These are phyloP conservation scores for Phrynosoma platyrhinos DNA, from an alignment of 2,113 vertebrate species.

Conservation along the genomic window DNA sequence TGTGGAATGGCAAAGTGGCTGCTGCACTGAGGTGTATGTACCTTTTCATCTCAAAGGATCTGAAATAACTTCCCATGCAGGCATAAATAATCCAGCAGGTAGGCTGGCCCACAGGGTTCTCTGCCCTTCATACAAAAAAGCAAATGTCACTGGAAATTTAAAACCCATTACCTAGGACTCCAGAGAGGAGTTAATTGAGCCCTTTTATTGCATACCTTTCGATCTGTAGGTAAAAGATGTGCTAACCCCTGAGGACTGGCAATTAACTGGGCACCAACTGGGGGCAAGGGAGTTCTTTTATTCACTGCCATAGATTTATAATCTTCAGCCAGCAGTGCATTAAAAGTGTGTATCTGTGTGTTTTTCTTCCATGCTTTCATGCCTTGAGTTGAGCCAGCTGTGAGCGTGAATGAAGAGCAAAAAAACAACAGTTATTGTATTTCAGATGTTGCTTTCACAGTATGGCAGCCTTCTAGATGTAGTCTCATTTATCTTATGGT, in stretches of 20 bases:
- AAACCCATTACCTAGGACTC: not conserved
- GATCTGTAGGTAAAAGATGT: not conserved
- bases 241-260: not conserved
- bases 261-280: not conserved
- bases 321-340: not conserved
- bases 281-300: not conserved
- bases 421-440: not conserved
- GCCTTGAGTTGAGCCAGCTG: not conserved
- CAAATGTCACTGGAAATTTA: not conserved
- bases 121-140: not conserved
- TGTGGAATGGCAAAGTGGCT: not conserved
- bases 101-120: not conserved
- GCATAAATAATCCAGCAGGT: not conserved
- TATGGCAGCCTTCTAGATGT: too few species aligned
- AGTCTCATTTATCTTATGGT: too few species aligned
- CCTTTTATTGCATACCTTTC: not conserved
- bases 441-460: not conserved
- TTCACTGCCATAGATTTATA: not conserved
- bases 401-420: not conserved
- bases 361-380: not conserved
- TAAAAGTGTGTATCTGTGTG: not conserved
- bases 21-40: not conserved
- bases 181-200: conserved; percentile 10
- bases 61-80: not conserved
- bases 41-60: not conserved